These are phyloP conservation scores for Gavia stellata DNA, from an alignment of 2,113 vertebrate species.

Conservation along the genomic window DNA sequence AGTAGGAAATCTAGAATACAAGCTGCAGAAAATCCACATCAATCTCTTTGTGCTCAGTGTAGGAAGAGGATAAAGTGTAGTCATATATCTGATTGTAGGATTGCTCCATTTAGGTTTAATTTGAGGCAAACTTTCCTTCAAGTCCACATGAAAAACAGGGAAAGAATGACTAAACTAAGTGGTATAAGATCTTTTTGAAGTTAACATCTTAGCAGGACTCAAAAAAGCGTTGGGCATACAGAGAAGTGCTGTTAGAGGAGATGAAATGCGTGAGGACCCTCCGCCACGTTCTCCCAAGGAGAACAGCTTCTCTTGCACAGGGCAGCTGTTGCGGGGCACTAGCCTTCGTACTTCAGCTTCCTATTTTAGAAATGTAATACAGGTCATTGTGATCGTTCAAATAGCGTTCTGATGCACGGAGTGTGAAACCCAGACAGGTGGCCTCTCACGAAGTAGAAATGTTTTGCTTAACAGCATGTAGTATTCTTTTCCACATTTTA, in stretches of 20 bases:
- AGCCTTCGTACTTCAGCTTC: background rate
- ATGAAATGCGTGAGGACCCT: background rate
- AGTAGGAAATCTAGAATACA: background rate
- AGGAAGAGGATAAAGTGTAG: background rate
- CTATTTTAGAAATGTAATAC: background rate
- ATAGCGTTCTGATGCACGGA: background rate
- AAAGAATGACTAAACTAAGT: background rate
- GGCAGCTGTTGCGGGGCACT: too few species aligned
- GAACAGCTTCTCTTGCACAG: background rate
- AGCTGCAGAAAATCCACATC: background rate
- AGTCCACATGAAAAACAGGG: background rate
- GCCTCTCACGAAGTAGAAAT: background rate
- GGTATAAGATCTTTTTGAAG: background rate
- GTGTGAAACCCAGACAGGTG: background rate
- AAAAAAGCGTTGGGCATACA: accelerated
- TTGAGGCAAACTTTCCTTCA: background rate
- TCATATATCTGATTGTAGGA: background rate
- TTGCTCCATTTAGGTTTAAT: background rate
- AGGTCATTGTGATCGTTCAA: background rate
- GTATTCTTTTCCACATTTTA: background rate
- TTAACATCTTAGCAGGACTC: background rate
- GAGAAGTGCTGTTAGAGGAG: background rate
- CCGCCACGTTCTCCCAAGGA: accelerated
- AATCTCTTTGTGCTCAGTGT: background rate
- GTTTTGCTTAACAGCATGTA: background rate